Base-by-base conservation (phyloP, 2,113 vertebrate species). In the Plecotus auritus region DNA sequence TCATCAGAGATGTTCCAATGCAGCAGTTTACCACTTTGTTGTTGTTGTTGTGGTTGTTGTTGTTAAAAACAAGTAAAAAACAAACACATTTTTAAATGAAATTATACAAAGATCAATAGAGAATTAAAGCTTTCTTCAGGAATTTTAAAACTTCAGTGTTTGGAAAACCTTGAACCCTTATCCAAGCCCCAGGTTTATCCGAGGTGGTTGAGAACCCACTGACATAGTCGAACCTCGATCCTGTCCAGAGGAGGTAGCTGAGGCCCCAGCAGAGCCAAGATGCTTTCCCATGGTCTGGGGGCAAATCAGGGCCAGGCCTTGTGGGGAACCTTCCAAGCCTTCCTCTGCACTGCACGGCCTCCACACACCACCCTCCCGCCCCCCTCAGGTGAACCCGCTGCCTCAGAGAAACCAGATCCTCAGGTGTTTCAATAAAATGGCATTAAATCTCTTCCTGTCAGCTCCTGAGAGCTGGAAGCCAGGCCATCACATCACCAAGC, bases 331-430 rank as follows among this genome's bases (percentile, higher is more conserved):
- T 26, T 17, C 54, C 16, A 40, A 32, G 7, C 35, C 8, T 18
- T 22, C 35, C 67, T 76, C 23, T 23, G 30, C 32, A 16, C 64
- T 28, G n/a, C 30, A 1, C 0, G 0, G 6, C 30, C 42, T 54
- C 18, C 40, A 45, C 72, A 14, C 10, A 26, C 42, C 18, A 30
- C 56, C n/a, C 26, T 84, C 1, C 32, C 0, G 3, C 40, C 28
- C 45, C 49, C 37, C 32, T 37, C 14, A 0, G 2, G 22, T 18
- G 2, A 22, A 23, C 26, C 30, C 2, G 2, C 10, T 45, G 4
- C 42, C 30, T 54, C 6, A 17, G 26, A 23, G 42, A 5, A 18
- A 23, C 47, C 66, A 35, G 5, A 54, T 4, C 47, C 26, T 81
- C 16, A 7, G 14, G 2, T n/a, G 22, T 82, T 42, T 37, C 40